Evolutionary conservation across 2,888 invertebrate species (phyloP).

Genomic region (Rhaphigaster nebulosa): DNA sequence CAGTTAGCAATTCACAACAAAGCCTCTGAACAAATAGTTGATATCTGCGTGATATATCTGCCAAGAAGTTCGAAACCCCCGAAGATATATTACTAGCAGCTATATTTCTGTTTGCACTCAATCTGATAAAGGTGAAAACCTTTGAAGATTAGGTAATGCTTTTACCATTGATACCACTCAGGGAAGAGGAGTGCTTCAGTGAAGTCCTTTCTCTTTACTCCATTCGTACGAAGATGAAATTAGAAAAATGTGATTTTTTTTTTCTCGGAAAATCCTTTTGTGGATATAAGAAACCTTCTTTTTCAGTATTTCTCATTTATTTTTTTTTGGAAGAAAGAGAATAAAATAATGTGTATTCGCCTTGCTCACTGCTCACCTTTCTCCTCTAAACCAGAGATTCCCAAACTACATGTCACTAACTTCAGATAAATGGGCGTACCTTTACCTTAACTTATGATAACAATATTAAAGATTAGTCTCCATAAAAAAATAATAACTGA

Average conservation of each 20-base stretch:
- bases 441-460: too few species aligned
- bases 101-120: background rate
- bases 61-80: background rate
- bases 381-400: background rate
- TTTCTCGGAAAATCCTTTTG: background rate
- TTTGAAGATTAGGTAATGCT: background rate
- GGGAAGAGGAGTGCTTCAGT: background rate
- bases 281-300: background rate
- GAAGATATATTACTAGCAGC: background rate
- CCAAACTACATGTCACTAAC: too few species aligned
- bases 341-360: background rate
- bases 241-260: background rate
- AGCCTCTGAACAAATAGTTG: background rate
- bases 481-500: too few species aligned
- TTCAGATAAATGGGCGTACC: too few species aligned
- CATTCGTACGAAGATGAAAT: background rate
- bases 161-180: background rate
- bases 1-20: too few species aligned
- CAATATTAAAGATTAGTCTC: too few species aligned
- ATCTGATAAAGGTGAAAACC: background rate
- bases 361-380: background rate
- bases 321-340: background rate
- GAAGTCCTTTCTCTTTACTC: background rate
- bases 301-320: background rate
- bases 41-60: background rate